Evolutionary conservation across 1,140 invertebrate species (phyloP).

Genomic region (Dendrolimus kikuchii): DNA sequence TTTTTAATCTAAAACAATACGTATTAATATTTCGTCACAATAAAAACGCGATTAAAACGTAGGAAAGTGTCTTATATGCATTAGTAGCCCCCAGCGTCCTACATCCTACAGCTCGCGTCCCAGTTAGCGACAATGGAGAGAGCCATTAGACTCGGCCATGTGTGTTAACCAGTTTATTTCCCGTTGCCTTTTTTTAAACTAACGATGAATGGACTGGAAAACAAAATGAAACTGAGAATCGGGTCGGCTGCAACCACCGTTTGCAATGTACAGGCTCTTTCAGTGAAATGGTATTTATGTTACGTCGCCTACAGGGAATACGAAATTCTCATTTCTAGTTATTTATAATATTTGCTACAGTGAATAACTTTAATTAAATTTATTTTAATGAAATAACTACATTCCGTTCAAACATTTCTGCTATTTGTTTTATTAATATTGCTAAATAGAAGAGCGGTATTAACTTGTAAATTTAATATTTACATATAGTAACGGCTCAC

Average conservation of each 20-base stretch:
- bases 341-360: too few species aligned
- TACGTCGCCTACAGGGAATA: background rate
- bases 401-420: too few species aligned
- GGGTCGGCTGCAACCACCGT: slow-evolving; percentile 8
- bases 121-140: slow-evolving; percentile 37
- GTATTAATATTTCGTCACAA: background rate
- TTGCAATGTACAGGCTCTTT: background rate
- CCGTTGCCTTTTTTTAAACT: slow-evolving; percentile 27
- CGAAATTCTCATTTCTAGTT: too few species aligned
- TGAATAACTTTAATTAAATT: too few species aligned
- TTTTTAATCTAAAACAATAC: too few species aligned
- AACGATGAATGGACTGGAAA: slow-evolving; percentile 16
- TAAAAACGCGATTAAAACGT: background rate
- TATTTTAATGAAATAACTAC: too few species aligned
- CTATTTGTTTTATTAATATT: too few species aligned
- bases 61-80: background rate
- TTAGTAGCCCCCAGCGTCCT: background rate
- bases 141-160: slow-evolving; percentile 53
- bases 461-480: too few species aligned
- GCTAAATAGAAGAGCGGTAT: too few species aligned
- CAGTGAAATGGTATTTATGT: slow-evolving; percentile 1
- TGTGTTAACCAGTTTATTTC: slow-evolving; percentile 55
- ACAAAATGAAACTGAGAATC: slow-evolving; percentile 19
- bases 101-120: slow-evolving; percentile 17
- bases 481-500: too few species aligned